These are phyloP conservation scores for Bos indicus DNA, from an alignment of 2,113 vertebrate species.

Conservation along the genomic window DNA sequence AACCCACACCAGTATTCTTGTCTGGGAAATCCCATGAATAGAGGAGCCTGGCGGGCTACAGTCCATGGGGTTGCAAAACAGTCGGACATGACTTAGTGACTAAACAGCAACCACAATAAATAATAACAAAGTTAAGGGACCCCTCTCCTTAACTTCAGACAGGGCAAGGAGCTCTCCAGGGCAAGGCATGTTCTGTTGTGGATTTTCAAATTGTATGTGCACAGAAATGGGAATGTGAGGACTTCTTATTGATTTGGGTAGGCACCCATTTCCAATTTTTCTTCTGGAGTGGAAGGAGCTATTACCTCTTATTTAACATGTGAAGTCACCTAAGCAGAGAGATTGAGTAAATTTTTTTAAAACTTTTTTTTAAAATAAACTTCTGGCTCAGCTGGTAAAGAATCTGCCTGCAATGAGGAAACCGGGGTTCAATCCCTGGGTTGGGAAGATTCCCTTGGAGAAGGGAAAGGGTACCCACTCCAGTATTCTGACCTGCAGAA, in stretches of 20 bases:
- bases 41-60: background rate
- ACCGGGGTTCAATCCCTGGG: fast-evolving
- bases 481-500: background rate
- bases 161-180: background rate
- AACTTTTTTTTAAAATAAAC: background rate
- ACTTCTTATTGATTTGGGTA: background rate
- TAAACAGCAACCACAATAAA: background rate
- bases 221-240: background rate
- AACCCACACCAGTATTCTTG: background rate
- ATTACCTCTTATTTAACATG: background rate
- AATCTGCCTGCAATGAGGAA: background rate
- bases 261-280: background rate
- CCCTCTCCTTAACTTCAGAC: background rate
- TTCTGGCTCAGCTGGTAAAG: background rate
- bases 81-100: background rate
- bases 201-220: background rate
- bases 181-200: background rate
- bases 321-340: background rate
- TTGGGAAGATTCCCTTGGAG: background rate
- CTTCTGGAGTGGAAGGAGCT: background rate
- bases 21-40: background rate
- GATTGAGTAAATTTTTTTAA: background rate
- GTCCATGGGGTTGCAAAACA: background rate
- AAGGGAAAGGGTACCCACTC: background rate
- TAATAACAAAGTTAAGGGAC: background rate